Base-by-base conservation (phyloP, 2,888 invertebrate genomes). In the Lasioglossum villosulum region DNA sequence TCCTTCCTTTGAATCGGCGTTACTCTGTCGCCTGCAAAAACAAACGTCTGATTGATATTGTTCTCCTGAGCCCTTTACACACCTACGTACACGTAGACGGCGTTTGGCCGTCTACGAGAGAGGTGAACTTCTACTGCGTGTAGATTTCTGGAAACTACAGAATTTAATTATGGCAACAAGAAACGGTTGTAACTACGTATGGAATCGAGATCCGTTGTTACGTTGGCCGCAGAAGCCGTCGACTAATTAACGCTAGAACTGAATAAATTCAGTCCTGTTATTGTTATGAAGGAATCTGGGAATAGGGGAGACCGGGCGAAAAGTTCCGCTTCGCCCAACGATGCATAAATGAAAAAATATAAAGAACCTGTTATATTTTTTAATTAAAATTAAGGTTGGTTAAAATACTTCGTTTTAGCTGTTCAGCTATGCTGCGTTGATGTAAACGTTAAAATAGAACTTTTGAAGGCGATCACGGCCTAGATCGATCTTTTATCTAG, bases 21-120 rank as follows among this genome's bases (percentile, higher is more conserved):
- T 70, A 34, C 59, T 68, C 68, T 34, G 27, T 30, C 30, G 30
- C 14, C 16, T 42, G n/a, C 19, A 27, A 48, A 48, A 81, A 74
- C 76, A 59, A 14, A 4, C n/a, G n/a, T 30, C 30, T 30, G 73
- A 81, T 73, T 73, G 42, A 73, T 63, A 70, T 73, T 73, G 52
- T 72, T 59, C 71, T 48, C 37, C 27, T 6, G 19, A 42, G 27
- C 27, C 27, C 6, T 39, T 4, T 12, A 0, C 52, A 52, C 52
- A 52, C 52, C 52, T 52, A 6, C 14, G 0, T 27, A 27, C 59
- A 16, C 59, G 5, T 27, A 5, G 14, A 59, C 27, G 23, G 14
- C 39, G 1, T 39, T 70, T 39, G 14, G 4, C 12, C n/a, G n/a
- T n/a, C n/a, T n/a, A n/a, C n/a, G n/a, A n/a, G 12, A 27, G 39